Evolutionary conservation across 2,797 vertebrate genomes (phyloP).

Genomic region (Gallinago nigripennis): DNA sequence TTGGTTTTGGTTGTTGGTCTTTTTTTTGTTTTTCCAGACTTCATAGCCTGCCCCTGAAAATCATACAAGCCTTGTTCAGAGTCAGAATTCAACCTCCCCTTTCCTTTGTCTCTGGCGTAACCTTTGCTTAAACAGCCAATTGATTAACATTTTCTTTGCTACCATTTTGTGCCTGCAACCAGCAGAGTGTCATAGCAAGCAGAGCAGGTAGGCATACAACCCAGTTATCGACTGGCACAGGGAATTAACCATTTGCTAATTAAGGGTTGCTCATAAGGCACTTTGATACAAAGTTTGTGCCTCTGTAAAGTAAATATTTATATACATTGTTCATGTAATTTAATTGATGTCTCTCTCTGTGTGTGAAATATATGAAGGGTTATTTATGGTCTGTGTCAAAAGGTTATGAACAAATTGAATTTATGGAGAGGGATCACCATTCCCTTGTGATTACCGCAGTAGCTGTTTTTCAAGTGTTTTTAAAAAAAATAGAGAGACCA

Average conservation of each 20-base stretch:
- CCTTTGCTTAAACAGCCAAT: neutral
- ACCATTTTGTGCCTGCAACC: neutral
- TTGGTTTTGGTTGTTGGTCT: too few relatives aligned
- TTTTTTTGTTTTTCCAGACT: neutral
- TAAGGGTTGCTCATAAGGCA: neutral
- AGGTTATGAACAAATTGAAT: neutral
- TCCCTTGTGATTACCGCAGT: neutral
- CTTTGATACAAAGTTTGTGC: neutral
- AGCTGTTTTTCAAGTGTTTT: neutral
- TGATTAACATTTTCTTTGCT: neutral
- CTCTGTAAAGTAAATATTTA: neutral
- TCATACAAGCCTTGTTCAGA: neutral
- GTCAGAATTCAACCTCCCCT: neutral
- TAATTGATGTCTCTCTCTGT: neutral
- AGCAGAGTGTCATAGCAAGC: neutral
- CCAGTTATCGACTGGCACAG: neutral
- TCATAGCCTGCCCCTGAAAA: neutral
- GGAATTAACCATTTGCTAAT: neutral
- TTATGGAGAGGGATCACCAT: neutral
- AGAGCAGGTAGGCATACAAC: neutral
- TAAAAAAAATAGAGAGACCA: neutral
- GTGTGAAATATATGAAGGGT: neutral
- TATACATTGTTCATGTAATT: neutral
- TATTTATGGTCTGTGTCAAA: slow-evolving; percentile 6
- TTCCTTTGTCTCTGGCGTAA: neutral